Evolutionary conservation across 2,797 vertebrate genomes (phyloP).

Genomic region (Poeciliopsis turneri): DNA sequence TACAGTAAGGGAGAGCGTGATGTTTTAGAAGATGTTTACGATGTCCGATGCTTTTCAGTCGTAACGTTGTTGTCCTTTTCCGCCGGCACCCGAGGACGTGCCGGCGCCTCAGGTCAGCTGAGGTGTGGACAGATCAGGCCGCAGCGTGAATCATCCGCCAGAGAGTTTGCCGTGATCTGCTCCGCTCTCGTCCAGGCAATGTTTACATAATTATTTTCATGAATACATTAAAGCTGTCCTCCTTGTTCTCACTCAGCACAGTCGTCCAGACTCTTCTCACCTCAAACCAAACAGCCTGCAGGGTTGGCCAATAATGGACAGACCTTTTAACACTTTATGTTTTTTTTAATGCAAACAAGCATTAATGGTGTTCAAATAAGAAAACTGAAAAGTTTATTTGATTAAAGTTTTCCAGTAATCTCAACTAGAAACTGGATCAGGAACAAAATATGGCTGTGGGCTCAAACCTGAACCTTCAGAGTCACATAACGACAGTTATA

Average conservation of each 20-base stretch:
- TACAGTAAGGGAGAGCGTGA: background rate
- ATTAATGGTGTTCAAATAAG: constrained; percentile 45
- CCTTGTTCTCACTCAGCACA: constrained; percentile 45
- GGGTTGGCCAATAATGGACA: constrained; percentile 42
- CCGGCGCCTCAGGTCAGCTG: constrained; percentile 47
- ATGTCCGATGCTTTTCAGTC: constrained; percentile 5
- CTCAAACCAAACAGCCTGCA: constrained; percentile 29
- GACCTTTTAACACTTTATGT: too few species aligned
- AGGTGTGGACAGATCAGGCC: constrained; percentile 53
- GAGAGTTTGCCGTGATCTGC: constrained; percentile 49
- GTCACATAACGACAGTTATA: too few species aligned
- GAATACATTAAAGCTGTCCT: constrained; percentile 52
- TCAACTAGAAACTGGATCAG: background rate
- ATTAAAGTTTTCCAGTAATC: constrained; percentile 28
- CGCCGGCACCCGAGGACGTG: constrained; percentile 9
- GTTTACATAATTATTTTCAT: constrained; percentile 65
- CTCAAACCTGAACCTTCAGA: too few species aligned
- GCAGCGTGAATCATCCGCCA: constrained; percentile 49
- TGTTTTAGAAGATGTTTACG: constrained; percentile 3
- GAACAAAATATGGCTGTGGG: too few species aligned
- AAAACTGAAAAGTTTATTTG: constrained; percentile 29
- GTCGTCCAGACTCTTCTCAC: constrained; percentile 32
- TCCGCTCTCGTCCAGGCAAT: constrained; percentile 46
- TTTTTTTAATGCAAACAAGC: constrained; percentile 38
- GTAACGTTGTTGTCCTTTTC: constrained; percentile 22